These are phyloP conservation scores for Python bivittatus DNA, from an alignment of 2,113 vertebrate species.

Conservation along the genomic window DNA sequence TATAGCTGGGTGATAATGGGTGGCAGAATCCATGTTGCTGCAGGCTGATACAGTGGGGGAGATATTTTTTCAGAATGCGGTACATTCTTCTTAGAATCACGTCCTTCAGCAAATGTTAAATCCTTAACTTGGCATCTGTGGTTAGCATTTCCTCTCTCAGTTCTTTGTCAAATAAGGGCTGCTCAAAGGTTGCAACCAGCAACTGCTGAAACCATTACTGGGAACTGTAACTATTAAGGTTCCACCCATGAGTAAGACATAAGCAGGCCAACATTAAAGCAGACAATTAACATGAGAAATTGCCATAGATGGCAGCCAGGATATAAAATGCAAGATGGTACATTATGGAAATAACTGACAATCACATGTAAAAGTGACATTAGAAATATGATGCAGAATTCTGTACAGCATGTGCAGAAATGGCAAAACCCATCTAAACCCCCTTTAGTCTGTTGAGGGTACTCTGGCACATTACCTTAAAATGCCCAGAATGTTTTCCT, in stretches of 20 bases:
- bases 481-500: background rate
- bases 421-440: background rate
- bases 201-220: background rate
- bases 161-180: background rate
- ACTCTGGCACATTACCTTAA: background rate
- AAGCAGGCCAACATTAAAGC: background rate
- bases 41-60: conserved; percentile 36
- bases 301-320: background rate
- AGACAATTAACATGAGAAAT: background rate
- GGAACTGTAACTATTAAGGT: background rate
- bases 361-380: background rate
- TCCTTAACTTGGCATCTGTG: background rate
- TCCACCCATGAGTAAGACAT: background rate
- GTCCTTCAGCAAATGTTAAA: conserved; percentile 15
- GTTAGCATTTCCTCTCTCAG: conserved; percentile 32
- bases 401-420: background rate
- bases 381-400: background rate
- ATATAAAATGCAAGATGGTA: background rate
- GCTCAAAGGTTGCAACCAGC: background rate
- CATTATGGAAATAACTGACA: background rate
- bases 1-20: background rate
- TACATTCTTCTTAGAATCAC: background rate
- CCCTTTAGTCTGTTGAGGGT: background rate
- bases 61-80: conserved; percentile 45
- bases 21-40: background rate